phyloP scores from a whole-genome alignment of 2,888 invertebrate genomes.

The Heteromurus nitidus region DNA sequence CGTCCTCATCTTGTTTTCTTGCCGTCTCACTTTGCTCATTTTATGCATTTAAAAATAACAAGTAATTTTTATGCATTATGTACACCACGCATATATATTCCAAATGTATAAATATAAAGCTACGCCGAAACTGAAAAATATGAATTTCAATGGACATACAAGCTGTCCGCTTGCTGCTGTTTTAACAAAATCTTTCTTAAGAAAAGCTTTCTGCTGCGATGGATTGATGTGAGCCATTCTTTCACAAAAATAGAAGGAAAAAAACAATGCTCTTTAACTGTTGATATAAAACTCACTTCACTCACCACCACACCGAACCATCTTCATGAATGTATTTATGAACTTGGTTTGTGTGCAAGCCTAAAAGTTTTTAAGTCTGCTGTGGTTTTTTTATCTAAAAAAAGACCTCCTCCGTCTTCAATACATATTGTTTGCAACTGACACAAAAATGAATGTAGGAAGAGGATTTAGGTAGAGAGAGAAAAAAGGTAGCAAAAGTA shows the following conservation, averaged over 20 bases:
- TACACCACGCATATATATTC: not conserved
- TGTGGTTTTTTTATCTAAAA: slow-evolving; percentile 26
- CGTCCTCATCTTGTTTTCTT: too few relatives aligned
- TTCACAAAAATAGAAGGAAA: slow-evolving; percentile 24
- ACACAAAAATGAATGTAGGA: slow-evolving; percentile 14
- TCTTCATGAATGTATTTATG: slow-evolving; percentile 15
- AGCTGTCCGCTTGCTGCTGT: slow-evolving; percentile 8
- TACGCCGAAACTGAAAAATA: not conserved
- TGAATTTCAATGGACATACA: slow-evolving; percentile 32
- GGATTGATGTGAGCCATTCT: slow-evolving; percentile 13
- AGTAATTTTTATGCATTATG: slow-evolving; percentile 1
- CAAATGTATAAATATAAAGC: not conserved
- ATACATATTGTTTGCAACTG: slow-evolving; percentile 17
- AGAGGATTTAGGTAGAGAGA: not conserved
- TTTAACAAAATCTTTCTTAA: not conserved
- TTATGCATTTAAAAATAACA: slow-evolving; percentile 17
- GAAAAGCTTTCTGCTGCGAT: not conserved
- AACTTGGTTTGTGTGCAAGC: not conserved
- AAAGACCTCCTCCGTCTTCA: slow-evolving; percentile 38
- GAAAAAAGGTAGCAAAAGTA: slow-evolving; percentile 37
- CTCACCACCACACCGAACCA: not conserved
- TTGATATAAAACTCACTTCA: not conserved
- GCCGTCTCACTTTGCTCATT: slow-evolving; percentile 18
- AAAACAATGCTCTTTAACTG: slow-evolving; percentile 23
- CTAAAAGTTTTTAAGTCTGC: too few relatives aligned